Conservation (phyloP, 2,888 invertebrate species). For the Epinotia ramella region DNA sequence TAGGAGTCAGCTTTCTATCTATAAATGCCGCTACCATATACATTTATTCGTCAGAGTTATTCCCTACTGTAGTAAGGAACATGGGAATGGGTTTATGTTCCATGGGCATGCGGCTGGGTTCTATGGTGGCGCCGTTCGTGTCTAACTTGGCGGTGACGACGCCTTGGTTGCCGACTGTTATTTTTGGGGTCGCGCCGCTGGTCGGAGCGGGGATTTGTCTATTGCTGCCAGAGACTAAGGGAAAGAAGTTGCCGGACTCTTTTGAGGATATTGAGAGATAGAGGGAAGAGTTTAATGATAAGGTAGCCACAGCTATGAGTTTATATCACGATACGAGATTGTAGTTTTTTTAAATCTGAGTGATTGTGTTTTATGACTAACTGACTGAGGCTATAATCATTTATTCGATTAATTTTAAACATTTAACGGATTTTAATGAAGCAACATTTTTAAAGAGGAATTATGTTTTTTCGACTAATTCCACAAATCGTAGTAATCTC, state of each 20-base stretch:
- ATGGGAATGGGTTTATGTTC: conserved; percentile 94
- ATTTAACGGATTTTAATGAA: too few species aligned
- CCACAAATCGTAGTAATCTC: too few species aligned
- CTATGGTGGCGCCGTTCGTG: conserved; percentile 93
- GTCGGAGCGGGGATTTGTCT: conserved; percentile 87
- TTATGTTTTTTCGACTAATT: too few species aligned
- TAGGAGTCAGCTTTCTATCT: conserved; percentile 92
- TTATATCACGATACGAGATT: too few species aligned
- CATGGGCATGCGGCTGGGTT: conserved; percentile 93
- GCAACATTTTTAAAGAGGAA: too few species aligned
- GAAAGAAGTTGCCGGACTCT: conserved; percentile 89
- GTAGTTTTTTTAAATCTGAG: too few species aligned
- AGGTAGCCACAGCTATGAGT: too few species aligned
- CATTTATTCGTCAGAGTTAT: conserved; percentile 93
- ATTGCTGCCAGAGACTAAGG: conserved; percentile 91
- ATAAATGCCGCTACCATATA: conserved; percentile 93
- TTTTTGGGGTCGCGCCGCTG: conserved; percentile 89
- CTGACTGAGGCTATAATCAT: too few species aligned
- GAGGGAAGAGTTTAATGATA: conserved; percentile 46
- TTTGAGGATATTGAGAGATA: conserved; percentile 89
- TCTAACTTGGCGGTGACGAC: conserved; percentile 84
- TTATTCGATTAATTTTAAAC: too few species aligned
- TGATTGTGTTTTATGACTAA: too few species aligned
- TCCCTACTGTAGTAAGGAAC: conserved; percentile 95
- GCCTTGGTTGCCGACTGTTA: conserved; percentile 88